Evolutionary conservation across 2,888 invertebrate genomes (phyloP).

Genomic region (Limnephilus marmoratus): DNA sequence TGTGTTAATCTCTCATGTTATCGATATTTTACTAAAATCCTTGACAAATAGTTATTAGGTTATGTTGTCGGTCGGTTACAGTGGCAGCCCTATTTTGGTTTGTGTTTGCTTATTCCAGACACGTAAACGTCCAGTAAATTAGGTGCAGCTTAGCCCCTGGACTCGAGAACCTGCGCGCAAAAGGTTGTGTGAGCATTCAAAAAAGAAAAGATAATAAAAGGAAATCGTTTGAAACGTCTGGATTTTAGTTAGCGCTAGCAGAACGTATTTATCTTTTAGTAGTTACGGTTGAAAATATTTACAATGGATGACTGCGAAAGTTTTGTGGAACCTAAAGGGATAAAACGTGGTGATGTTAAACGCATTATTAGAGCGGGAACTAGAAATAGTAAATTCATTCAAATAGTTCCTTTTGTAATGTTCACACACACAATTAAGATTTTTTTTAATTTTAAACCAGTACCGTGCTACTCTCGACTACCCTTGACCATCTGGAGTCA

Average conservation of each 20-base stretch:
- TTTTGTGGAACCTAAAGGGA: background rate
- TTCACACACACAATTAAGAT: background rate
- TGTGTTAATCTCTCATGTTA: too few relatives aligned
- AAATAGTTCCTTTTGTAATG: background rate
- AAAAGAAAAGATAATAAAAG: slow-evolving; percentile 23
- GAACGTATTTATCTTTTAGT: background rate
- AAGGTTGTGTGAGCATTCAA: slow-evolving; percentile 25
- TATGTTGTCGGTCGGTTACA: background rate
- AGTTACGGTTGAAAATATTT: background rate
- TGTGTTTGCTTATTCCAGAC: slow-evolving; percentile 54
- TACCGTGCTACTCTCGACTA: too few relatives aligned
- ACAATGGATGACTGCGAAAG: background rate
- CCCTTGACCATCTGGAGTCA: too few relatives aligned
- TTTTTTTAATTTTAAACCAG: too few relatives aligned
- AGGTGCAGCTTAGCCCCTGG: slow-evolving; percentile 61
- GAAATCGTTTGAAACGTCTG: slow-evolving; percentile 29
- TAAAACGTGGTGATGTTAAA: background rate
- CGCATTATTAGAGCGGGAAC: background rate
- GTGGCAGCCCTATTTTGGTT: slow-evolving; percentile 34
- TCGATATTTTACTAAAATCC: too few relatives aligned
- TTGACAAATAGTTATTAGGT: background rate
- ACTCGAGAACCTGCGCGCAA: slow-evolving; percentile 56
- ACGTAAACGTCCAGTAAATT: slow-evolving; percentile 64
- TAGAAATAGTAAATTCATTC: background rate
- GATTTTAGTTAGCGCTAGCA: background rate